phyloP scores from a whole-genome alignment of 1,140 invertebrate species.

The Copidosoma floridanum region DNA sequence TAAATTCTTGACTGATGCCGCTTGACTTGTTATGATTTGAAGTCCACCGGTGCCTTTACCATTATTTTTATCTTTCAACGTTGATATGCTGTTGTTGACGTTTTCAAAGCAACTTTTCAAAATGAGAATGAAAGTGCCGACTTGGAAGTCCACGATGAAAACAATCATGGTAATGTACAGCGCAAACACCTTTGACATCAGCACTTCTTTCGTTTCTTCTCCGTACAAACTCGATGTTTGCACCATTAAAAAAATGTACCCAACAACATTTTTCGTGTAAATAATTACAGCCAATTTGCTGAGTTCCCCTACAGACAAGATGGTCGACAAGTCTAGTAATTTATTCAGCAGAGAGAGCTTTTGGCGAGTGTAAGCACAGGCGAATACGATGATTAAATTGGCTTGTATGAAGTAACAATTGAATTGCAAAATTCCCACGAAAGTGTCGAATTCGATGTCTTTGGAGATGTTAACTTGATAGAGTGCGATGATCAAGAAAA shows the following conservation, averaged over 20 bases:
- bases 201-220: neutral
- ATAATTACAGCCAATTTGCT: constrained; percentile 32
- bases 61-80: constrained; percentile 25
- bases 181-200: neutral
- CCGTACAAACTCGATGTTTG: constrained; percentile 26
- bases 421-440: constrained; percentile 32
- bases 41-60: constrained; percentile 33
- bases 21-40: constrained; percentile 29
- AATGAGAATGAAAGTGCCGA: constrained; percentile 41
- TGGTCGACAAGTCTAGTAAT: constrained; percentile 27
- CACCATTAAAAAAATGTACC: constrained; percentile 32
- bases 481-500: neutral
- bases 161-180: constrained; percentile 36
- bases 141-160: constrained; percentile 40
- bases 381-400: constrained; percentile 6
- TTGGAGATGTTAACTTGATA: constrained; percentile 36
- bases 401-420: constrained; percentile 35
- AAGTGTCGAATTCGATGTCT: constrained; percentile 5
- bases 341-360: constrained; percentile 34
- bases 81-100: constrained; percentile 35
- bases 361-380: constrained; percentile 11
- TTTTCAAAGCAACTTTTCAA: constrained; percentile 40
- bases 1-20: constrained; percentile 34
- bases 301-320: constrained; percentile 32
- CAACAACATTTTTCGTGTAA: constrained; percentile 40